Base-by-base conservation (phyloP, 2,888 invertebrate genomes). In the Sinohyriopsis cumingii region DNA sequence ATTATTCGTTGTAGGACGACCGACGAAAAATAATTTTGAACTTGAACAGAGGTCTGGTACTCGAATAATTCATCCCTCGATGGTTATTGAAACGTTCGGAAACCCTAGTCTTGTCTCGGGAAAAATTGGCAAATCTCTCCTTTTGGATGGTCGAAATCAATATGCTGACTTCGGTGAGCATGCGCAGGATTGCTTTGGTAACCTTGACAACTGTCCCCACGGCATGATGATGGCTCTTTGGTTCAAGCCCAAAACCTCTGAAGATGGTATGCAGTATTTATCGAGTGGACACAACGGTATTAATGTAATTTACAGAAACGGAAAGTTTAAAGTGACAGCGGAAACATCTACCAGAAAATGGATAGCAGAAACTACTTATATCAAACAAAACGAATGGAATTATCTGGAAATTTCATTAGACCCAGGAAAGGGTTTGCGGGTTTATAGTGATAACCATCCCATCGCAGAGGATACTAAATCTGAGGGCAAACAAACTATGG, bases 261-360 rank as follows among this genome's bases (percentile, higher is more conserved):
- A 73, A 24, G 73, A 85, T 33, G 77, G 83, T 54, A 83, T 82
- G 79, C 68, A 73, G 63, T 86, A 80, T 67, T 59, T 86, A 53
- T 84, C 84, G 9, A 83, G 78, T 28, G 87, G 84, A n/a, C 68
- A 79, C 33, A 86, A 86, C 68, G 89, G 89, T 3, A 68, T 89
- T 19, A 78, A 79, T 0, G 55, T 87, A 7, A 77, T 72, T 53
- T 85, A 84, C 68, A 77, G 77, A 22, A 77, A 79, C 59, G 75
- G 77, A 22, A 73, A 77, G 20, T 71, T 84, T 1, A 67, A 77
- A 24, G 74, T 82, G 1, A 71, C 71, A 0, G 82, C 82, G 1
- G 60, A 72, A 19, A 86, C 84, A 0, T 79, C 85, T 5, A 79
- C 82, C 12, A 71, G 73, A n/a, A 70, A 65, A 45, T 87, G 87